Evolutionary conservation across 2,888 invertebrate species (phyloP), one percentile per base, ranked within the genome.

Genomic region (Bombylius major): DNA sequence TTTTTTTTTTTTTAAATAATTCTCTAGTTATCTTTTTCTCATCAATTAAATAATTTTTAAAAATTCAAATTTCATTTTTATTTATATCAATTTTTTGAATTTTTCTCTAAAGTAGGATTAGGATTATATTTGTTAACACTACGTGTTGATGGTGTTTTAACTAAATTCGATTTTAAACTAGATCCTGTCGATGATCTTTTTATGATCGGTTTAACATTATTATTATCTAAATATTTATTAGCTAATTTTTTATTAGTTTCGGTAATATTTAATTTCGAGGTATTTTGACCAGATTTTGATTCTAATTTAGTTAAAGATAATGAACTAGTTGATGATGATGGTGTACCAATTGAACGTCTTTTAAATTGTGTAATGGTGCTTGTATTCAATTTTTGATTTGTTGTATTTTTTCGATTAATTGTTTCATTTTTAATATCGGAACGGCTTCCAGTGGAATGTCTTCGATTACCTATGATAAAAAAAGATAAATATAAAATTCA

Each of bases 361-460:
- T 42, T 42, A 11, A 42, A 42, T 9, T 8, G 6, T 42, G 1
- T 11, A 8, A 39, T 39, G 4, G 1, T 11, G 11, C 11, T 42
- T 11, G 7, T 42, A 42, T 42, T 42, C 11, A 11, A 11, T 42
- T 23, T 23, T 23, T 23, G 23, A 23, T 23, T 23, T 23, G 23
- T 23, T 8, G 6, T 42, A 11, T 42, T 42, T 11, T 36, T 36
- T 36, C 8, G 34, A 36, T 3, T 36, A 7, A 7, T 36, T 36
- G 8, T 7, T 7, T 36, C 34, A 36, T 36, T 36, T 36, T 36
- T 36, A 36, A 7, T 36, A 23, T 55, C 56, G 9, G 44, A 48
- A 13, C 55, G 51, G 5, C 56, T 48, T 44, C 54, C 50, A 9
- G 49, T 31, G 3, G 58, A 58, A 32, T 53, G 49, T 42, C 56